phyloP scores from a whole-genome alignment of 1,140 invertebrate species.

The Lordiphosa clarofinis region DNA sequence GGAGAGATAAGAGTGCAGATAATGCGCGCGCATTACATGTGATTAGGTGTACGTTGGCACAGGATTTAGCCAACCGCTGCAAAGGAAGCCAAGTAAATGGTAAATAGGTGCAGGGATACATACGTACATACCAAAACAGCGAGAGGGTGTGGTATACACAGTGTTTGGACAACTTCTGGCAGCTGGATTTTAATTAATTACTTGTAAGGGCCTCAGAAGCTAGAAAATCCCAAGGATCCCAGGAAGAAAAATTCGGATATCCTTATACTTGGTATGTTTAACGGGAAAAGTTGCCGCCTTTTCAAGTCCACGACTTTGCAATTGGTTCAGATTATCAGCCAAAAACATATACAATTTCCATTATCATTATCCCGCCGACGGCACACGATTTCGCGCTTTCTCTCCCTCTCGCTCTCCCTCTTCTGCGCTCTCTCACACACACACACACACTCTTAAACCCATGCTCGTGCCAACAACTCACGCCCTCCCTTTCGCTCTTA shows the following conservation, averaged over 20 bases:
- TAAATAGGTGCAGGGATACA: slow-evolving; percentile 38
- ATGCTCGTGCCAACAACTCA: slow-evolving; percentile 7
- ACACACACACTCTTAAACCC: slow-evolving; percentile 9
- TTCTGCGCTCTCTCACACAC: slow-evolving; percentile 7
- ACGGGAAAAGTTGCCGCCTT: neutral
- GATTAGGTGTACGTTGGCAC: slow-evolving; percentile 68
- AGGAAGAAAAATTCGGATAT: no score
- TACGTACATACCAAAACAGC: neutral
- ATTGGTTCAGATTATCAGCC: slow-evolving; percentile 9
- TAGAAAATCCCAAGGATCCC: no score
- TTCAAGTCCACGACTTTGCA: neutral
- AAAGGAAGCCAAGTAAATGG: slow-evolving; percentile 44
- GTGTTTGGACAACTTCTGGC: neutral
- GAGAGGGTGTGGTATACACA: neutral
- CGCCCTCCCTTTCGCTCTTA: slow-evolving; percentile 42
- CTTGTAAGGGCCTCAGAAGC: no score
- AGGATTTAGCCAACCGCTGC: slow-evolving; percentile 79
- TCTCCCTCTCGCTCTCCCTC: slow-evolving; percentile 7
- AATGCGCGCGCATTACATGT: slow-evolving; percentile 80
- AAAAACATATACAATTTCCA: slow-evolving; percentile 9
- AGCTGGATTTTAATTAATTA: neutral
- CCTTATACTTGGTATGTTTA: no score
- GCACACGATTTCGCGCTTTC: slow-evolving; percentile 3
- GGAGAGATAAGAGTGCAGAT: slow-evolving; percentile 76
- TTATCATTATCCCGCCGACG: slow-evolving; percentile 17